Percentiles rank a stretch among this genome's conserved stretches.
Conservation (phyloP, 2,797 vertebrate species). For the Gymnoscopelus braueri region DNA sequence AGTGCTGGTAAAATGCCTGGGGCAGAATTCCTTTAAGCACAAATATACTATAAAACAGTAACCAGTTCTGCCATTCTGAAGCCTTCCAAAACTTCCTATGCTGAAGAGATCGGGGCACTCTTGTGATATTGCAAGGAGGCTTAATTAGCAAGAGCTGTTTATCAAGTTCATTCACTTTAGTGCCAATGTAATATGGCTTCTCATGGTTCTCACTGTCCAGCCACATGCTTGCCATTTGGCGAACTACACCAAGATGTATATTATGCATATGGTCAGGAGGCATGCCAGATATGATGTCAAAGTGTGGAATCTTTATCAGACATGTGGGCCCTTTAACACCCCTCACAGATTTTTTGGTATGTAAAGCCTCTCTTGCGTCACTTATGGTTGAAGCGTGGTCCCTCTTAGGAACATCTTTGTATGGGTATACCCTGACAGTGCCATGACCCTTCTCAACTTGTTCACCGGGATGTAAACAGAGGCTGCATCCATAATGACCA, state of each 20-base stretch:
- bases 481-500: constrained; percentile 21
- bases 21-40: too few relatives aligned
- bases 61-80: too few relatives aligned
- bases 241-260: constrained; percentile 51
- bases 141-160: too few relatives aligned
- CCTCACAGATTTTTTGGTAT: constrained; percentile 15
- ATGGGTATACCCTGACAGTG: constrained; percentile 25
- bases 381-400: constrained; percentile 32
- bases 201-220: constrained; percentile 46
- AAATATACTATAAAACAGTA: too few relatives aligned
- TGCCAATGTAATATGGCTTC: constrained; percentile 39
- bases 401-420: constrained; percentile 37
- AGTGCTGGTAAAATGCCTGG: too few relatives aligned
- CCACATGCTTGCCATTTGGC: constrained; percentile 51
- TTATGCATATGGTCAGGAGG: constrained; percentile 55
- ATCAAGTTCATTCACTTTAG: too few relatives aligned
- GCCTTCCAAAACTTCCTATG: too few relatives aligned
- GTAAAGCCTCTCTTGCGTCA: constrained; percentile 34
- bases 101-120: too few relatives aligned
- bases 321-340: constrained; percentile 33
- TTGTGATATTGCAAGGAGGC: too few relatives aligned
- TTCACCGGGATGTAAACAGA: constrained; percentile 21
- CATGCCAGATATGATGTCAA: constrained; percentile 52
- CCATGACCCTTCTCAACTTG: constrained; percentile 31
- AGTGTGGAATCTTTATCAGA: constrained; percentile 39